A percentile compares a stretch with the other conserved stretches of the same genome.
phyloP scores from a whole-genome alignment of 2,113 vertebrate genomes.

The Phyllostomus discolor region DNA sequence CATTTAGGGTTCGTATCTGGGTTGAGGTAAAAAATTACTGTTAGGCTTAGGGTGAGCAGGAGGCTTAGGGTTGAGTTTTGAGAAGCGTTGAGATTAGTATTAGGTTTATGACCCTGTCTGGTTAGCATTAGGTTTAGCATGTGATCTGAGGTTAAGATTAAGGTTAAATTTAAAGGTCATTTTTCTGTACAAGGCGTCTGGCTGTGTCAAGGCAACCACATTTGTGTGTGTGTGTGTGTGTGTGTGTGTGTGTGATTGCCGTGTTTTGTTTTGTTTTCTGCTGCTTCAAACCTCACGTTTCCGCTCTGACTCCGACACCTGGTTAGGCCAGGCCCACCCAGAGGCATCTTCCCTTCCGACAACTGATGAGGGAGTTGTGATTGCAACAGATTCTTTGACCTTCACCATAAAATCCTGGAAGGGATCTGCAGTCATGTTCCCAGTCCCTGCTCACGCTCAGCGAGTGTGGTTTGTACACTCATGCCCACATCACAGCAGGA shows the following conservation, averaged over 20 bases:
- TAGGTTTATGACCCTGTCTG: neutral
- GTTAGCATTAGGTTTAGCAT: neutral
- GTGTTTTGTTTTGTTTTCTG: too few relatives aligned
- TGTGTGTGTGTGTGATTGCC: too few relatives aligned
- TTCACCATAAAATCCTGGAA: accelerated
- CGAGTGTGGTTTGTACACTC: accelerated
- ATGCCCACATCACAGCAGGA: accelerated
- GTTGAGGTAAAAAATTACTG: neutral
- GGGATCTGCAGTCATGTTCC: accelerated
- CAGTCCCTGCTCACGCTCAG: accelerated
- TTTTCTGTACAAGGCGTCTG: neutral
- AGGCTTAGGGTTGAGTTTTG: neutral
- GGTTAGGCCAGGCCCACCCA: neutral
- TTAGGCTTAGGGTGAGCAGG: accelerated
- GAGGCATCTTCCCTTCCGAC: accelerated
- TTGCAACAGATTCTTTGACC: neutral
- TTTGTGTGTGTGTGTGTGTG: too few relatives aligned
- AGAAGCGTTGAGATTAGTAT: neutral
- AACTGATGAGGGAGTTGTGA: too few relatives aligned
- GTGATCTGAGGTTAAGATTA: neutral
- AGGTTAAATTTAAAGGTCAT: too few relatives aligned
- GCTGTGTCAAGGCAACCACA: neutral
- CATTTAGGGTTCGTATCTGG: neutral
- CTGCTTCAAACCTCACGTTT: neutral
- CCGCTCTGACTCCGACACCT: neutral